Evolutionary conservation across 2,113 vertebrate genomes (phyloP), one percentile per base, ranked within the genome.

Genomic region (Coryphaenoides rupestris): DNA sequence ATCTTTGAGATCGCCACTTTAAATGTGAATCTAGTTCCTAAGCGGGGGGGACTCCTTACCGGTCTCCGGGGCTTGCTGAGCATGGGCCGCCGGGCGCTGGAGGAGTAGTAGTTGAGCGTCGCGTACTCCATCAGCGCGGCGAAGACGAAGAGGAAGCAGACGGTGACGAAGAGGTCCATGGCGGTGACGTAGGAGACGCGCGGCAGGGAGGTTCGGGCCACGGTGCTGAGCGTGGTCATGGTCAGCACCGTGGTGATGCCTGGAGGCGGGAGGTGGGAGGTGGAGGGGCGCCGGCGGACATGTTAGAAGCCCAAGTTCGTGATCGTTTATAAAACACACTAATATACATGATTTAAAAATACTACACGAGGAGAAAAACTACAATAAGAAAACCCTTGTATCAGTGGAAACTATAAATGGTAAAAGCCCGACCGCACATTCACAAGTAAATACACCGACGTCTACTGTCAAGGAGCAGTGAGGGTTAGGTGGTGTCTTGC

Each of bases 91-190:
- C 82, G 86, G 49, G 89, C 82, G 2, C 94, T 94, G 56, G 86
- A 69, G 0, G 95, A 95, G 66, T 95, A 98, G 78, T 95, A 98
- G 84, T 98, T 98, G 69, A 98, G 92, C 0, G 94, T 92, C 33
- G 96, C 96, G 0, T 98, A 98, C 86, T 98, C 96, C 95, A 98
- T 98, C 72, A 98, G 82, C 24, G 96, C 96, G 9, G 96, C 96
- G 17, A 98, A 98, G 73, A 98, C 96, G 59, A 98, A 98, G 4
- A 98, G 81, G 90, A 98, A 98, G 86, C 96, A 98, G 62, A 98
- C 95, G 0, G 96, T 98, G 83, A 98, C 95, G 55, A 98, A 98
- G 33, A 98, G 92, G 79, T 98, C 96, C 95, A 98, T 98, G 70
- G 96, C 96, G 0, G 96, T 98, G 86, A 98, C 89, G 0, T 98